Base-by-base conservation (phyloP, 2,888 invertebrate species). In the Lasioglossum marginatum region DNA sequence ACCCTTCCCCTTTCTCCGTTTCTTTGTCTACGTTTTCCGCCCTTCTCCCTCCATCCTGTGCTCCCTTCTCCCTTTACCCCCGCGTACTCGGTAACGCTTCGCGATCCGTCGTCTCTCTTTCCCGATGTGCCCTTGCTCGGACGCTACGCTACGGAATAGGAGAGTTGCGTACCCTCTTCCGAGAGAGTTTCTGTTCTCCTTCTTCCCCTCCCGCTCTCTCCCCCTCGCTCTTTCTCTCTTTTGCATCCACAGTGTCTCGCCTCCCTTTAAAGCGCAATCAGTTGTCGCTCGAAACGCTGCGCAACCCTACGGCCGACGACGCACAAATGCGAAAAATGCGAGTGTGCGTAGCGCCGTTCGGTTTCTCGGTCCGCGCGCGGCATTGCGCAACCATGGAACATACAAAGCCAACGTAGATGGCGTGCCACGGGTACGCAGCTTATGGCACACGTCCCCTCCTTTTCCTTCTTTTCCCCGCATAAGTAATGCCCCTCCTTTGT, bases 391-490 rank as follows among this genome's bases (percentile, higher is more conserved):
- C 85, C 89, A 86, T 90, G 88, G 85, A 89, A 89, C 80, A 85
- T 68, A 87, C 90, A 83, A 78, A 87, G 88, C 63, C 81, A 66
- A 83, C 82, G 78, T 90, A 90, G 91, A 90, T 90, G 90, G 91
- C 90, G 90, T 89, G 83, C 86, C 83, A 40, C 82, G 86, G 83
- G 76, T 82, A 87, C 82, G 82, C 85, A 76, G 83, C 78, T 81
- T 83, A 81, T 80, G 85, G 79, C 83, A 81, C 40, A 81, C 40
- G 79, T 81, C 85, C 87, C 82, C 88, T 82, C 82, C 82, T 82
- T 76, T 77, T 79, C 77, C 77, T 83, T 83, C 72, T 83, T 81
- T 74, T 45, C 82, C 71, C 60, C 72, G 72, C 79, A 34, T 73
- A 72, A 66, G 60, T 68, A 81, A 68, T 79, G 76, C 73, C 34